Percentiles rank a stretch among this genome's conserved stretches.
Conservation (phyloP, 2,888 invertebrate species). For the Ophraella communa region DNA sequence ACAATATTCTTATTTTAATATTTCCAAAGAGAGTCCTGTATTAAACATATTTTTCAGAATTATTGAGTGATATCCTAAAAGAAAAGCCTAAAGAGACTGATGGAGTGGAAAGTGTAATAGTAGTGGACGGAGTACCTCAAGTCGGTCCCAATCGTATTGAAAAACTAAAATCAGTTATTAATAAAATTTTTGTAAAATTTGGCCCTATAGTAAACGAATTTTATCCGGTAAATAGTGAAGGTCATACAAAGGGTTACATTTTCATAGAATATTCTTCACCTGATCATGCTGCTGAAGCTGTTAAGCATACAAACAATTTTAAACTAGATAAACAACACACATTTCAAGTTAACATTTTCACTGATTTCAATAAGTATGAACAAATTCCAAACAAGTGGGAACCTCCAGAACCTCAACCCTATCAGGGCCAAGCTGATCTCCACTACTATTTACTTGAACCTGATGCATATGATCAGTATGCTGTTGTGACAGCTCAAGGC, state of each 20-base stretch:
- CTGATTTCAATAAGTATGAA: slow-evolving; percentile 93
- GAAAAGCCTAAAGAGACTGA: slow-evolving; percentile 93
- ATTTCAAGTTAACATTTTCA: slow-evolving; percentile 83
- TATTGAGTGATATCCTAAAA: slow-evolving; percentile 88
- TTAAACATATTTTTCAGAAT: slow-evolving; percentile 68
- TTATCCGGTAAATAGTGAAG: slow-evolving; percentile 84
- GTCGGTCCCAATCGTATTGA: slow-evolving; percentile 91
- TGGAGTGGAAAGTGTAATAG: slow-evolving; percentile 94
- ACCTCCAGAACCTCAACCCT: slow-evolving; percentile 86
- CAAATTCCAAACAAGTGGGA: slow-evolving; percentile 93
- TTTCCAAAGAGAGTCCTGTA: too few relatives aligned
- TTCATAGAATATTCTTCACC: slow-evolving; percentile 91
- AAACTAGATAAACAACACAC: slow-evolving; percentile 96
- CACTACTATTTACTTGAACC: slow-evolving; percentile 92
- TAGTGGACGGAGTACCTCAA: slow-evolving; percentile 95
- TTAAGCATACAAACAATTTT: slow-evolving; percentile 87
- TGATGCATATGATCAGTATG: slow-evolving; percentile 95
- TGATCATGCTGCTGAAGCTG: slow-evolving; percentile 85
- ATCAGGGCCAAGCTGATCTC: slow-evolving; percentile 90
- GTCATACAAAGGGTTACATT: slow-evolving; percentile 86
- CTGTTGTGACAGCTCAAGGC: slow-evolving; percentile 82
- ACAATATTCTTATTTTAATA: too few relatives aligned
- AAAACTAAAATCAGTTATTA: slow-evolving; percentile 90
- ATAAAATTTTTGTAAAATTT: slow-evolving; percentile 88
- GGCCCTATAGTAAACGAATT: slow-evolving; percentile 87